Conservation (phyloP, 2,113 vertebrate genomes). For the Syrmaticus mikado region DNA sequence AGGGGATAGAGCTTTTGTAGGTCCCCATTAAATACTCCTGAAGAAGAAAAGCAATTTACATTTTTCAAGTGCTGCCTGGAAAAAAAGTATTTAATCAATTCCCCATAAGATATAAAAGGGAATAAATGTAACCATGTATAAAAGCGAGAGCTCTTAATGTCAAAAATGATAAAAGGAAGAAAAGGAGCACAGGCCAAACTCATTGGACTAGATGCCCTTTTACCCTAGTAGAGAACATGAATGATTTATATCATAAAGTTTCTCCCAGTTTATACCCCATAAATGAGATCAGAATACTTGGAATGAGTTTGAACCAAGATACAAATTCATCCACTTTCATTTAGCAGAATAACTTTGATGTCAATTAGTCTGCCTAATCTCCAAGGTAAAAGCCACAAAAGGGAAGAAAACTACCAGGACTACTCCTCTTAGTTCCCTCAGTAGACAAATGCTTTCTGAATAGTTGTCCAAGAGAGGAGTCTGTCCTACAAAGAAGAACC, state of each 20-base stretch:
- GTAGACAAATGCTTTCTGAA: not conserved
- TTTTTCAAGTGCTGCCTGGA: slow-evolving; percentile 5
- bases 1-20: slow-evolving; percentile 55
- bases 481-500: not conserved
- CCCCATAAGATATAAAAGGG: slow-evolving; percentile 1
- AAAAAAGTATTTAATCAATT: slow-evolving; percentile 19
- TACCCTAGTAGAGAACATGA: not conserved
- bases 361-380: not conserved
- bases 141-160: not conserved
- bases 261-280: not conserved
- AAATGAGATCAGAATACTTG: not conserved
- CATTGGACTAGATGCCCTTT: not conserved
- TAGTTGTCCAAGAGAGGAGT: not conserved
- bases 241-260: not conserved
- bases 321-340: not conserved
- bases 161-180: not conserved
- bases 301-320: not conserved
- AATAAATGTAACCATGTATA: not conserved
- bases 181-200: not conserved
- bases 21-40: slow-evolving; percentile 8
- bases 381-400: not conserved
- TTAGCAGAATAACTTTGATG: not conserved
- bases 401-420: not conserved
- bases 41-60: slow-evolving; percentile 52
- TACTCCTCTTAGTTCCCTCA: not conserved